Conservation (phyloP, 1,140 invertebrate species). For the Ips nitidus region DNA sequence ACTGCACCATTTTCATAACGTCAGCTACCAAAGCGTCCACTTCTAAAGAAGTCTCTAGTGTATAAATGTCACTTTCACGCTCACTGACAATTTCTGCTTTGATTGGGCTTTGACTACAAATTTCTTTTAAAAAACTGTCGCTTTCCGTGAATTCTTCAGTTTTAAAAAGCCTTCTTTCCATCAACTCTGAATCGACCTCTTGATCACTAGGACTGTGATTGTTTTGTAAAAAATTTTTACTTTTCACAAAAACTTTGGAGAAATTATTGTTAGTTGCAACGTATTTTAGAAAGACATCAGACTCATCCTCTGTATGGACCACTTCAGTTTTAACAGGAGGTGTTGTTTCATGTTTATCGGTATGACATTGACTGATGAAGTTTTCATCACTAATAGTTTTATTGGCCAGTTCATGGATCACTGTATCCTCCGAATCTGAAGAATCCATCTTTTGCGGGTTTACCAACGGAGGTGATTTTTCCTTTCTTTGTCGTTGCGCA, state of each 20-base stretch:
- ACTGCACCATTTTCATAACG: slow-evolving; percentile 17
- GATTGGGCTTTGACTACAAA: background rate
- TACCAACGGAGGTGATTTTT: background rate
- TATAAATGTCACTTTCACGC: slow-evolving; percentile 1
- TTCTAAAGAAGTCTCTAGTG: background rate
- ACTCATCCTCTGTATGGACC: background rate
- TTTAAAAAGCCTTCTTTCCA: background rate
- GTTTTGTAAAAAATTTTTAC: background rate
- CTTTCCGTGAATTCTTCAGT: background rate
- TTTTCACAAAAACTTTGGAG: background rate
- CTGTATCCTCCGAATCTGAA: slow-evolving; percentile 3
- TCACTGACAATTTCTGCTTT: background rate
- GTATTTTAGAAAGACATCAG: slow-evolving; percentile 5
- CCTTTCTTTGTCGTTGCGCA: background rate
- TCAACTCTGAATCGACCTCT: background rate
- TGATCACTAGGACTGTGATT: background rate
- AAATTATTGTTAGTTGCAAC: background rate
- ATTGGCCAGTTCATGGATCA: slow-evolving; percentile 7
- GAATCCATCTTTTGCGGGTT: background rate
- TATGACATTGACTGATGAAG: background rate
- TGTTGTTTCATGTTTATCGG: background rate
- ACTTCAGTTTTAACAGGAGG: background rate
- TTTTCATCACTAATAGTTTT: background rate
- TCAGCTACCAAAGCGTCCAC: slow-evolving; percentile 18
- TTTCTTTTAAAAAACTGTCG: slow-evolving; percentile 13